Base-by-base conservation (phyloP, 2,888 invertebrate species). In the Patella ulyssiponensis region DNA sequence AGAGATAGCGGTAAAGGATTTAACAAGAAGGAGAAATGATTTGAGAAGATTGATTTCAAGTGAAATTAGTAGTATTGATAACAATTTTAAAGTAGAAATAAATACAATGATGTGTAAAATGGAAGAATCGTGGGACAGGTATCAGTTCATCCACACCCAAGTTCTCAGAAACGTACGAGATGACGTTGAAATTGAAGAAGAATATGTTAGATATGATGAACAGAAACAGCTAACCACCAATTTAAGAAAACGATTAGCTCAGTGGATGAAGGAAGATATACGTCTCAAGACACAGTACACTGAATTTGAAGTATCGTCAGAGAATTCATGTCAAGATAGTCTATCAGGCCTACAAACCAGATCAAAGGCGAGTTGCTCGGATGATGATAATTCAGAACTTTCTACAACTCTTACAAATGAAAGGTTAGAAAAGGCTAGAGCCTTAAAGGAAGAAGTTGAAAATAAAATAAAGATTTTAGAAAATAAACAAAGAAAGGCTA, bases 191-290 rank as follows among this genome's bases (percentile, higher is more conserved):
- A n/a, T 58, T 5, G 17, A 58, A 58, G 58, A 58, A 58, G 58
- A 58, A 58, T 58, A 58, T 58, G 20, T 58, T 58, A 58, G 58
- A 58, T 58, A 58, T 58, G 58, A 58, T 12, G 58, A 58, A n/a
- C 64, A 64, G n/a, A 64, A 64, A n/a, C 9, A n/a, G 23, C n/a
- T 64, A 20, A 64, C 64, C 23, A n/a, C n/a, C 23, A 20, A 64
- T 64, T 20, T 64, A 20, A 64, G 64, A 64, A 64, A 20, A 64
- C n/a, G 64, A 64, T 64, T 64, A 64, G n/a, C 64, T 64, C 11
- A 20, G 7, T 64, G 64, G 64, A 64, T 64, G 64, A 64, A 64
- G 64, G 23, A 64, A 20, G n/a, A n/a, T 20, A 27, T 27, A 27
- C 27, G 27, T 27, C 27, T 27, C 27, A 27, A 27, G 27, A 27